Percentiles rank a stretch among this genome's conserved stretches.
Conservation (phyloP, 2,888 invertebrate genomes). For the Lymantria monacha region DNA sequence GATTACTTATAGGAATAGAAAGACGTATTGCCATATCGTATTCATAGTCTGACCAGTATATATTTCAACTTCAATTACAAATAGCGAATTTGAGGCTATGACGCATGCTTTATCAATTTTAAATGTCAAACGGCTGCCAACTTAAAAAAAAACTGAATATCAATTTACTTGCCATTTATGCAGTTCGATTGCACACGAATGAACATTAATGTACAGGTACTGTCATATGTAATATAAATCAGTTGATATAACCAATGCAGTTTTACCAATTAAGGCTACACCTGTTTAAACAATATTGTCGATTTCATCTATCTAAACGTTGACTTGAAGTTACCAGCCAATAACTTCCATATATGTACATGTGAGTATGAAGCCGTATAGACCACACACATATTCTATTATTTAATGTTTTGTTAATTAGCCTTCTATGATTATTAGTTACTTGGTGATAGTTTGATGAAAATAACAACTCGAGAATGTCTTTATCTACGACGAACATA, state of each 20-base stretch:
- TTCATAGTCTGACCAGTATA: no score
- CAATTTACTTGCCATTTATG: conserved; percentile 10
- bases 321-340: background rate
- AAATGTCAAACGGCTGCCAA: background rate
- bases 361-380: conserved; percentile 1
- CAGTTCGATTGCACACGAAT: conserved; percentile 5
- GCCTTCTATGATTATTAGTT: conserved; percentile 10
- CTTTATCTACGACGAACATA: no score
- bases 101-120: background rate
- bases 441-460: no score
- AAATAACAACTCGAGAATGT: no score
- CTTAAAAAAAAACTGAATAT: conserved; percentile 2
- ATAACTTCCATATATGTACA: conserved; percentile 14
- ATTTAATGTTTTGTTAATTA: conserved; percentile 27
- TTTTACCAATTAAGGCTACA: conserved; percentile 18
- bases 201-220: conserved; percentile 16
- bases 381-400: conserved; percentile 22
- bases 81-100: no score
- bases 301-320: conserved; percentile 5
- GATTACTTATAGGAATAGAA: no score
- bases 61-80: no score
- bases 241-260: conserved; percentile 17
- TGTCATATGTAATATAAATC: conserved; percentile 21
- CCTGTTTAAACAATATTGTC: conserved; percentile 12
- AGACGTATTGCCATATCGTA: no score